These are phyloP conservation scores for Sciurus niger DNA, from an alignment of 2,113 vertebrate species.

Conservation along the genomic window DNA sequence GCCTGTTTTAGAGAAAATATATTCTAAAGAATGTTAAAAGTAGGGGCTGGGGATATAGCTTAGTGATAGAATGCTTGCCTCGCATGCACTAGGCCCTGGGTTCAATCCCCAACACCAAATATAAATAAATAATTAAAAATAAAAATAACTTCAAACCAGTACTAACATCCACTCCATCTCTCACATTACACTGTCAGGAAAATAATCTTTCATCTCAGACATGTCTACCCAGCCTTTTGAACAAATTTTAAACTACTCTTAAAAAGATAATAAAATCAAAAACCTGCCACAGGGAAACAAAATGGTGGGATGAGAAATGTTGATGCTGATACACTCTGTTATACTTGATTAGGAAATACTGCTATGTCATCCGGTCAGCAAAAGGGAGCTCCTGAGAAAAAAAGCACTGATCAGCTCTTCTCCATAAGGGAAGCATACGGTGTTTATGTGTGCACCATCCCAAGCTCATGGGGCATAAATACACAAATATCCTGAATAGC, in stretches of 20 bases:
- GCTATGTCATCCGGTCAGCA: background rate
- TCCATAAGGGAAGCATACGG: background rate
- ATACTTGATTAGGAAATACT: conserved; percentile 2
- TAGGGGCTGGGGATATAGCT: too few species aligned
- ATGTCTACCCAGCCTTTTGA: background rate
- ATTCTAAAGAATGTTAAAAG: conserved; percentile 18
- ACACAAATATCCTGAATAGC: background rate
- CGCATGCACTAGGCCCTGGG: too few species aligned
- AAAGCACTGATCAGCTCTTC: background rate
- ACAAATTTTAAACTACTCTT: conserved; percentile 44
- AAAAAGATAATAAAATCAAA: background rate
- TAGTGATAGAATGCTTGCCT: too few species aligned
- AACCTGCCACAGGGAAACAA: background rate
- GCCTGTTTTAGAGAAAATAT: conserved; percentile 29
- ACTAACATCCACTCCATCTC: conserved; percentile 49
- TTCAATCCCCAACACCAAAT: too few species aligned
- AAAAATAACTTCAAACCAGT: background rate
- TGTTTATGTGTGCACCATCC: background rate
- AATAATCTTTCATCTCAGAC: conserved; percentile 24
- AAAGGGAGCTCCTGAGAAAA: background rate
- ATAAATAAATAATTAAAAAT: too few species aligned
- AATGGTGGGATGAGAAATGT: background rate
- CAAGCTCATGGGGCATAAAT: background rate
- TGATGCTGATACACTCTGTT: background rate
- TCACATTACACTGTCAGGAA: conserved; percentile 11